A percentile compares a stretch with the other conserved stretches of the same genome.
phyloP scores from a whole-genome alignment of 1,140 invertebrate species.

The Papilio machaon region DNA sequence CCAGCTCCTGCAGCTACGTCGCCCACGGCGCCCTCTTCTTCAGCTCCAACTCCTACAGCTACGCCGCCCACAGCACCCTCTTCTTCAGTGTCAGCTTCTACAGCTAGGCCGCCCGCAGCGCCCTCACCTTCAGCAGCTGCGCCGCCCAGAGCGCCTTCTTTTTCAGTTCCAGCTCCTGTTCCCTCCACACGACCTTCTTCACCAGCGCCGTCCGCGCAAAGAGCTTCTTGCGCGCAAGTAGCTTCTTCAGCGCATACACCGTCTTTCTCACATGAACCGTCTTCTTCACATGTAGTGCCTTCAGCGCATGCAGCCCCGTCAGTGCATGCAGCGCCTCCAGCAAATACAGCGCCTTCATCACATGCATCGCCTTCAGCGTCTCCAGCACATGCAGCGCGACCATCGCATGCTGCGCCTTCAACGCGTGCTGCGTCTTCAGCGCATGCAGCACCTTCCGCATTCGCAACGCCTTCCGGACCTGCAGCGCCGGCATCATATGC shows the following conservation, averaged over 20 bases:
- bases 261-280: background rate
- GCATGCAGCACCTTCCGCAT: background rate
- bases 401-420: background rate
- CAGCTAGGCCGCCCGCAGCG: background rate
- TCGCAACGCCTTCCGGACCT: background rate
- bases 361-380: background rate
- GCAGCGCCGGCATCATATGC: background rate
- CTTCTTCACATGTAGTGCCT: background rate
- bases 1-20: background rate
- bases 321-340: background rate
- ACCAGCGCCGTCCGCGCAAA: background rate
- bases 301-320: background rate
- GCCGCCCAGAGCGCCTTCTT: background rate
- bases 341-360: background rate
- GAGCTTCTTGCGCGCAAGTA: background rate
- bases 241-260: background rate
- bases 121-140: background rate
- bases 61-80: background rate
- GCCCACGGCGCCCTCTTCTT: background rate
- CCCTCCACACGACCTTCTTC: background rate
- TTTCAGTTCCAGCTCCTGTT: background rate
- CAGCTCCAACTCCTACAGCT: background rate
- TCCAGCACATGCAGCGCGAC: background rate
- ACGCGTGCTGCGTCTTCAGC: background rate
- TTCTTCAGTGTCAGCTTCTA: background rate